Evolutionary conservation across 2,888 invertebrate genomes (phyloP).

Genomic region (Mactromeris polynyma): DNA sequence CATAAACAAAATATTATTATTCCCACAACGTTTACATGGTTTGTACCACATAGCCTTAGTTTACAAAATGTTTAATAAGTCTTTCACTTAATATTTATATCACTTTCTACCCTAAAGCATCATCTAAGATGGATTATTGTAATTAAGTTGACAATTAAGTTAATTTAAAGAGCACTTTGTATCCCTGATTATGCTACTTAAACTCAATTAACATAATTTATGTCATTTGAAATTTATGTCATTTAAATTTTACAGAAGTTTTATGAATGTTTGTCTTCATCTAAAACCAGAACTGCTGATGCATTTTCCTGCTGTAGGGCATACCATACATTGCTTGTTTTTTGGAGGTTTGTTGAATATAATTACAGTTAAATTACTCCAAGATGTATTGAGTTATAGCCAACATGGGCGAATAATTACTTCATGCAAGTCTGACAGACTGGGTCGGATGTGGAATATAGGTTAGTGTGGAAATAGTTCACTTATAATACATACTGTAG

Average conservation of each 20-base stretch:
- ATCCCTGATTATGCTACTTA: not conserved
- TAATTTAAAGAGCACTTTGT: not conserved
- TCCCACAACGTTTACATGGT: no score
- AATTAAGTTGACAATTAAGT: not conserved
- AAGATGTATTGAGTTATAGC: not conserved
- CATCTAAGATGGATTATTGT: no score
- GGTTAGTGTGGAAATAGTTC: not conserved
- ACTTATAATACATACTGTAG: not conserved
- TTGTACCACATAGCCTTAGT: no score
- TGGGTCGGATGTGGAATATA: not conserved
- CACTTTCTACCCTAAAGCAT: no score
- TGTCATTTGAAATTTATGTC: not conserved
- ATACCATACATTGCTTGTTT: not conserved
- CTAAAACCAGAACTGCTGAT: not conserved
- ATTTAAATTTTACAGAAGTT: not conserved
- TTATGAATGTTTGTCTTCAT: not conserved
- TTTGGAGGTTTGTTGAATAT: not conserved
- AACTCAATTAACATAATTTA: not conserved
- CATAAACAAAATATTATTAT: no score
- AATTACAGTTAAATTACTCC: not conserved
- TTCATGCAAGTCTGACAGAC: not conserved
- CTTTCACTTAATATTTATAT: no score
- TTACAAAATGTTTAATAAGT: no score
- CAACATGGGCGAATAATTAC: not conserved
- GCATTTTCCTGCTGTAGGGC: not conserved